Conservation (phyloP, 2,797 vertebrate genomes). For the Synaphobranchus kaupii region DNA sequence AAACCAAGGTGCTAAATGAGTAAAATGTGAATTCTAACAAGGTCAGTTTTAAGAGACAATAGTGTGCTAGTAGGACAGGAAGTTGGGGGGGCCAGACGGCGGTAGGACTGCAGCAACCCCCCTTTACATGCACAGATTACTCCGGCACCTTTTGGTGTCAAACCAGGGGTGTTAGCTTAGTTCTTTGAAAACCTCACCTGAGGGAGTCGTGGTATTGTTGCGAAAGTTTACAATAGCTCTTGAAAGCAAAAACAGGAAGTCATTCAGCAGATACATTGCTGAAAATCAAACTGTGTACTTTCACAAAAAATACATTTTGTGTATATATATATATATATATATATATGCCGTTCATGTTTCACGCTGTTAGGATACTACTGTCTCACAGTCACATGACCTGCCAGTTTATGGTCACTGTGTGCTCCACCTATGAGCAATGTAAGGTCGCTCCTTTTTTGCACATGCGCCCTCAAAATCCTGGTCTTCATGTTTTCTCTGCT, state of each 20-base stretch:
- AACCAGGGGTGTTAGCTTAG: conserved; percentile 16
- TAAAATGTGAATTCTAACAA: background rate
- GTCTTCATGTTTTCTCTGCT: background rate
- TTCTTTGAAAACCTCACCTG: conserved; percentile 23
- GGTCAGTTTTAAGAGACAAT: background rate
- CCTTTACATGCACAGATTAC: conserved; percentile 25
- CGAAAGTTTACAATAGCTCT: background rate
- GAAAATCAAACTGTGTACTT: background rate
- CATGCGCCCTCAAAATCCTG: background rate
- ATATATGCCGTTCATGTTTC: background rate
- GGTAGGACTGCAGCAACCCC: background rate
- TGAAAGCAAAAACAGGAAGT: conserved; percentile 39
- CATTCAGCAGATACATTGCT: conserved; percentile 17
- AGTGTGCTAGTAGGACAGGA: background rate
- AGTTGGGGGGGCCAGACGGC: background rate
- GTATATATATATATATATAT: too few relatives aligned
- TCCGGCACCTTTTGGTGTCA: background rate
- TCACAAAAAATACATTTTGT: background rate
- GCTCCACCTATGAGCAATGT: background rate
- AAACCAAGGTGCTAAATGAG: background rate
- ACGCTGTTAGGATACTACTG: conserved; percentile 1
- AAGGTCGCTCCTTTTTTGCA: background rate
- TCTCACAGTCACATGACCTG: background rate
- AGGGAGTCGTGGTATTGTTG: conserved; percentile 18
- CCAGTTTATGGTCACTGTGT: background rate